Base-by-base conservation (phyloP, 2,888 invertebrate species). In the Ophion slaviceki region DNA sequence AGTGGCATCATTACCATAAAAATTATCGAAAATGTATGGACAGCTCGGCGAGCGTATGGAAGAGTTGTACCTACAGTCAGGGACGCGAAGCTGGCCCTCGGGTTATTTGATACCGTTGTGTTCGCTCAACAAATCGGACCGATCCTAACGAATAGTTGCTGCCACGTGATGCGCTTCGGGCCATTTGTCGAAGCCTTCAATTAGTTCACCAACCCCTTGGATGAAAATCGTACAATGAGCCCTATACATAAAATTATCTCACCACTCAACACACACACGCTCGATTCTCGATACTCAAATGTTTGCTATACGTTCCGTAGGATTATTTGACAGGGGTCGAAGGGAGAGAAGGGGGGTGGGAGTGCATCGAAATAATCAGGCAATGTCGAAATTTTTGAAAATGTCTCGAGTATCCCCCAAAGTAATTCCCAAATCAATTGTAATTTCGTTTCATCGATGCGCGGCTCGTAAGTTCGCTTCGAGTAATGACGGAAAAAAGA, bases 161-260 rank as follows among this genome's bases (percentile, higher is more conserved):
- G 59, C 85, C 90, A 93, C 93, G 92, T 93, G 93, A 93, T 91
- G 78, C 75, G 93, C 93, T 90, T 40, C 82, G 74, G 89, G 93
- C 92, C 45, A 86, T 88, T 88, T 88, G 88, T 32, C 45, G 59
- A 40, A 77, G 8, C 45, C 86, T 83, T 83, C 68, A 79, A 83
- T 80, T 83, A 83, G 80, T 74, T 66, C 80, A 36, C 77, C 32
- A 59, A 59, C 68, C 75, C 77, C 74, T 57, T 36, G 32, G 57
- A 79, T 47, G 20, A 82, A 68, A 83, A 77, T 72, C 68, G 47
- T 66, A 68, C 70, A 57, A 28, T 68, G n/a, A 57, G 20, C 67
- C 53, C 28, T 70, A 84, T 82, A 61, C 74, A 84, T 82, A 61
- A 82, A 83, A 82, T 86, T 83, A 72, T 61, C n/a, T 76, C 80